A percentile compares a stretch with the other conserved stretches of the same genome.
These are phyloP conservation scores for Heliornis fulica DNA, from an alignment of 2,113 vertebrate species.

Conservation along the genomic window DNA sequence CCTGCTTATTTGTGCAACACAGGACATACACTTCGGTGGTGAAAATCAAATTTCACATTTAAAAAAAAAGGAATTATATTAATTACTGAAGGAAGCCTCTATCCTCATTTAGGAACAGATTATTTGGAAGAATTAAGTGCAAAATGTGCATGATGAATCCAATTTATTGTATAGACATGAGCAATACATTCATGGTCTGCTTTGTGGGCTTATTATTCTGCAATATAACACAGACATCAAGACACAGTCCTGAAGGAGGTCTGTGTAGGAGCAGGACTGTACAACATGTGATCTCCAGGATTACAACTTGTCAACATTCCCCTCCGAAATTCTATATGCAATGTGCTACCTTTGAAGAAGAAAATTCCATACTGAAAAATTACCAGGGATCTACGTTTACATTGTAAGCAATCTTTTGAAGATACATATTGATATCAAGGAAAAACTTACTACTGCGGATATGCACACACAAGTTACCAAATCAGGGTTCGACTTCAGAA, in stretches of 20 bases:
- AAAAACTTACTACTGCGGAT: not conserved
- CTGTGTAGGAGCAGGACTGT: not conserved
- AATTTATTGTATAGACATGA: not conserved
- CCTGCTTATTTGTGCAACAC: not conserved
- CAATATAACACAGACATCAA: not conserved
- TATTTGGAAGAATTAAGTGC: not conserved
- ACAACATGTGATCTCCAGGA: not conserved
- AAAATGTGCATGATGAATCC: not conserved
- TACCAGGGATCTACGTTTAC: not conserved
- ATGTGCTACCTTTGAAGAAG: not conserved
- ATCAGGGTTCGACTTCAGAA: not conserved
- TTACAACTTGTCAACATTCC: rapidly evolving
- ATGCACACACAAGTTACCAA: not conserved
- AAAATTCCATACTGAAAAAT: not conserved
- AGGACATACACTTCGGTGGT: not conserved
- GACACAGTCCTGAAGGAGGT: not conserved
- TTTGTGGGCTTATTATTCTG: not conserved
- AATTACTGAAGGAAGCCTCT: not conserved
- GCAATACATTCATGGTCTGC: not conserved
- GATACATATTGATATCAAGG: not conserved
- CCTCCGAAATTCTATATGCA: rapidly evolving
- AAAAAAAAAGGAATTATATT: not conserved
- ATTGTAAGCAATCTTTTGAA: not conserved
- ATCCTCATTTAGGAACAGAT: not conserved
- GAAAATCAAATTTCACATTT: not conserved